A percentile compares a stretch with the other conserved stretches of the same genome.
Evolutionary conservation across 2,888 invertebrate genomes (phyloP).

Genomic region (Agrochola litura): DNA sequence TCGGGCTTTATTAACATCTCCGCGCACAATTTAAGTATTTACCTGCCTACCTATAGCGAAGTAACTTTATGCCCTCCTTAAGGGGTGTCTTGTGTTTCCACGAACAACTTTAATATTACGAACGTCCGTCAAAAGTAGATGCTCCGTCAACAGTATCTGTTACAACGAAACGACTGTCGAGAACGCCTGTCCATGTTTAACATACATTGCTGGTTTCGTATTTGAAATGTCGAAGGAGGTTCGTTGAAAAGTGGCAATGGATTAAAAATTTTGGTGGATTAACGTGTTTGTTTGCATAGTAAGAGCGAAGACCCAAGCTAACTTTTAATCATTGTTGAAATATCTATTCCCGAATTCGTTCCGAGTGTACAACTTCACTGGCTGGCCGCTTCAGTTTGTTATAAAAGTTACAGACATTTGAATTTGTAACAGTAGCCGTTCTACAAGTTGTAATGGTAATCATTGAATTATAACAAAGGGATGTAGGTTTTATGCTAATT

Average conservation of each 20-base stretch:
- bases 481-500: slow-evolving; percentile 58
- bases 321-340: slow-evolving; percentile 68
- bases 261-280: not conserved
- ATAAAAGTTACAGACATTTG: slow-evolving; percentile 66
- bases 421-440: slow-evolving; percentile 54
- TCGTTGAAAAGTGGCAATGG: slow-evolving; percentile 17
- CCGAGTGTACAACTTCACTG: slow-evolving; percentile 52
- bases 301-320: slow-evolving; percentile 38
- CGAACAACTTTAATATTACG: slow-evolving; percentile 62
- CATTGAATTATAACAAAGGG: slow-evolving; percentile 55
- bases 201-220: slow-evolving; percentile 16
- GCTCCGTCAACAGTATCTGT: slow-evolving; percentile 44
- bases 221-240: rapidly evolving
- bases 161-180: slow-evolving; percentile 19
- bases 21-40: slow-evolving; percentile 40
- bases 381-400: slow-evolving; percentile 48
- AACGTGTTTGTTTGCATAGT: slow-evolving; percentile 1
- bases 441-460: slow-evolving; percentile 54
- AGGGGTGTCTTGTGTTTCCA: slow-evolving; percentile 46
- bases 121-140: slow-evolving; percentile 58
- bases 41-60: slow-evolving; percentile 45
- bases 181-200: not conserved
- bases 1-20: slow-evolving; percentile 32
- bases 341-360: slow-evolving; percentile 63
- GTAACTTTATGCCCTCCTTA: slow-evolving; percentile 54